Evolutionary conservation across 2,888 invertebrate genomes (phyloP), one percentile per base, ranked within the genome.

Genomic region (Dicyrtoma fusca): DNA sequence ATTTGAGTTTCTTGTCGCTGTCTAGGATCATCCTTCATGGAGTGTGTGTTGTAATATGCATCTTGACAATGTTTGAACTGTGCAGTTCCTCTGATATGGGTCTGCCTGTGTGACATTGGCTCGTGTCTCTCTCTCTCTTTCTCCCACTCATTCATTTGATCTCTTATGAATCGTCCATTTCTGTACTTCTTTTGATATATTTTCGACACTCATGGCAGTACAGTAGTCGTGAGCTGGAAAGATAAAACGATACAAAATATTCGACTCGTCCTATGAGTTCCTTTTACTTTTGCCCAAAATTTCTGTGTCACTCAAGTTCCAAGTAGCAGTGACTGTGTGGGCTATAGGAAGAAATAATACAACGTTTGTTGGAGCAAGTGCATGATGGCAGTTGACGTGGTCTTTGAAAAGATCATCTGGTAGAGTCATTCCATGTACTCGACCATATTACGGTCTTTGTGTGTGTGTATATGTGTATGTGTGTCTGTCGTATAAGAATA

Each of bases 101-200:
- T 21, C 5, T 6, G 17, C 34, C 17, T 45, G 13, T 44, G n/a
- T 11, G 61, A 17, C 53, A 53, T 44, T 61, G 42, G 17, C 61
- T 61, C 61, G 8, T 14, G 11, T 11, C 44, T 23, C 14, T 64
- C 25, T 64, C 49, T 14, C 64, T 49, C 25, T 47, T n/a, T 49
- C 17, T 25, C 26, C 23, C 19, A 23, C 53, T 53, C 19, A 21
- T 17, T 53, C 53, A 17, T 53, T 23, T 53, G 10, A 34, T 34
- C 34, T 34, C 34, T 34, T 34, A 34, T 8, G 34, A 34, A 34
- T 34, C 34, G 3, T 34, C 34, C 34, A 8, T 34, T 3, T 34
- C 34, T 34, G 3, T 34, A 34, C 34, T 34, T 34, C 34, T 34
- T 53, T 53, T 53, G 19, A 10, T 53, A 21, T 53, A 4, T 17